phyloP scores from a whole-genome alignment of 2,113 vertebrate genomes.

The Anthoscopus minutus region DNA sequence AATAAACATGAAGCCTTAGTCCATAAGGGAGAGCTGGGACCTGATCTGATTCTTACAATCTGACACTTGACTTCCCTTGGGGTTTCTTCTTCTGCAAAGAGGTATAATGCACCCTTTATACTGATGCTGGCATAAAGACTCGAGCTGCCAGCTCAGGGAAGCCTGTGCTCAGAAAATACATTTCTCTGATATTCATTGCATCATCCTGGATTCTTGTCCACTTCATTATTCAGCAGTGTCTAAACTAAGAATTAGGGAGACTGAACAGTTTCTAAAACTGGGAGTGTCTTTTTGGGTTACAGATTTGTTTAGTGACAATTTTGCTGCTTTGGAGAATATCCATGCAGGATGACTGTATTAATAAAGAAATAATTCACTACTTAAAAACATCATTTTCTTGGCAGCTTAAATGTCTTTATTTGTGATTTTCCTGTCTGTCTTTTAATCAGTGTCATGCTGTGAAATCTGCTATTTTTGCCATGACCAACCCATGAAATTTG shows the following conservation, averaged over 20 bases:
- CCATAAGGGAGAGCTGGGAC: neutral
- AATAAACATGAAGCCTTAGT: neutral
- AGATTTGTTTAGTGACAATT: neutral
- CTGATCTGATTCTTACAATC: neutral
- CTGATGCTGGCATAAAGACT: neutral
- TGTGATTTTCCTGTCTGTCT: slow-evolving; percentile 37
- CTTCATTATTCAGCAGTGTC: neutral
- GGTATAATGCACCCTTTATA: neutral
- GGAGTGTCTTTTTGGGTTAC: neutral
- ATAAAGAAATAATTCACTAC: neutral
- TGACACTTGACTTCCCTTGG: neutral
- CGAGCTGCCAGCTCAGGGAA: neutral
- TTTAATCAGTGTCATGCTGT: slow-evolving; percentile 63
- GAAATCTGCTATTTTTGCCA: slow-evolving; percentile 68
- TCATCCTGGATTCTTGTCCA: neutral
- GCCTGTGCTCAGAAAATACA: neutral
- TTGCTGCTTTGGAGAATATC: neutral
- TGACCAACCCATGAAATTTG: slow-evolving; percentile 69
- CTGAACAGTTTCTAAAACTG: neutral
- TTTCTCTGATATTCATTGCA: neutral
- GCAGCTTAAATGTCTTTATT: slow-evolving; percentile 58
- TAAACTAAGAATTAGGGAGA: neutral
- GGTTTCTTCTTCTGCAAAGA: neutral
- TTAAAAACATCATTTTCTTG: slow-evolving; percentile 33
- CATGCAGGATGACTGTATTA: neutral